Evolutionary conservation across 2,113 vertebrate species (phyloP).

Genomic region (Scatophagus argus): DNA sequence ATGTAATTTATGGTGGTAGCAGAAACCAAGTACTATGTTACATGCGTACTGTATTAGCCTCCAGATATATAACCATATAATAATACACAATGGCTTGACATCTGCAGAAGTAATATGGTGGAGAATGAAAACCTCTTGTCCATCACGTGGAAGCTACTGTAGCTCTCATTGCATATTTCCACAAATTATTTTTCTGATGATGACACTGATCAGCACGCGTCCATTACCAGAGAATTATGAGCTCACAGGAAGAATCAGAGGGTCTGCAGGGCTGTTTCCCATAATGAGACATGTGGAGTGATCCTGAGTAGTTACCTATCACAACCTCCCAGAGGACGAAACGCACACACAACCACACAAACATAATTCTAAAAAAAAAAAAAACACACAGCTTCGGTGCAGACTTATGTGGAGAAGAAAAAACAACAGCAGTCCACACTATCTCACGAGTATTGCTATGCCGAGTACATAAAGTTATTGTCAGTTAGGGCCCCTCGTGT

Average conservation of each 20-base stretch:
- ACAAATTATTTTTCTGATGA: slow-evolving; percentile 21
- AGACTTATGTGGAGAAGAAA: no score
- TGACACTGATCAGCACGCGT: slow-evolving; percentile 51
- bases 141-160: slow-evolving; percentile 1
- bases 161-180: slow-evolving; percentile 6
- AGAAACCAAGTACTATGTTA: slow-evolving; percentile 3
- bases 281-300: slow-evolving; percentile 46
- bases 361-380: background rate
- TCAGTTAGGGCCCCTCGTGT: background rate
- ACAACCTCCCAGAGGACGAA: slow-evolving; percentile 5
- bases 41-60: background rate
- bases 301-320: slow-evolving; percentile 13
- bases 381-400: no score
- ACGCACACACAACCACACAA: background rate
- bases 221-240: slow-evolving; percentile 44
- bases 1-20: no score
- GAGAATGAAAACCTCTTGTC: background rate
- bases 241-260: slow-evolving; percentile 67
- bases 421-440: no score
- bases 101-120: background rate
- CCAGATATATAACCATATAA: background rate
- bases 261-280: slow-evolving; percentile 42
- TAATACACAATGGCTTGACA: background rate
- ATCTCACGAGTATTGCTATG: background rate
- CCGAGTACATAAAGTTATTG: no score